phyloP scores from a whole-genome alignment of 2,797 vertebrate species.

The Acipenser transmontanus region DNA sequence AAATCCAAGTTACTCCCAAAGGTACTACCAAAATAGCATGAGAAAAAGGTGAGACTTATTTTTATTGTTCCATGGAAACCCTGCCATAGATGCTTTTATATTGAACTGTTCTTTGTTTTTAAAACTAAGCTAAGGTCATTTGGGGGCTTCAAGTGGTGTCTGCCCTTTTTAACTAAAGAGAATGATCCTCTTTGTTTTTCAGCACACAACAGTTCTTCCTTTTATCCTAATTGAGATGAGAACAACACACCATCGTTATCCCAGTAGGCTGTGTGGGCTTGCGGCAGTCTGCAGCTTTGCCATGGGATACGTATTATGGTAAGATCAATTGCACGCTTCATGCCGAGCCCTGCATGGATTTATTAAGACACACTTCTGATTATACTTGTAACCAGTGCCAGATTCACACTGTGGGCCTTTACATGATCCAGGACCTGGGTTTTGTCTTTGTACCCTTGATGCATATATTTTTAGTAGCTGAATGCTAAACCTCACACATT shows the following conservation, averaged over 20 bases:
- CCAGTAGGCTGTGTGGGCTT: conserved; percentile 80
- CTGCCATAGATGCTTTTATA: no score
- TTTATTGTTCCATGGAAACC: no score
- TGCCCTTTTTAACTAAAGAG: not conserved
- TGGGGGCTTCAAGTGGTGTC: no score
- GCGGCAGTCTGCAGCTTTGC: conserved; percentile 78
- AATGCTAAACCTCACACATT: conserved; percentile 63
- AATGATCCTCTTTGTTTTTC: conserved; percentile 36
- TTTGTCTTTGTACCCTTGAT: conserved; percentile 62
- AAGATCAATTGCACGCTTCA: conserved; percentile 28
- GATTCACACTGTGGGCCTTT: conserved; percentile 46
- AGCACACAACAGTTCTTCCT: conserved; percentile 95
- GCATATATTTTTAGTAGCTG: conserved; percentile 62
- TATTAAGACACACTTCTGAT: conserved; percentile 55
- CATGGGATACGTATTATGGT: conserved; percentile 90
- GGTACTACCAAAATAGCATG: no score
- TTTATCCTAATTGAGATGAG: conserved; percentile 98
- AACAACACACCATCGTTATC: conserved; percentile 87
- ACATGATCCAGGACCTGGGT: conserved; percentile 57
- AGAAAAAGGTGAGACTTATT: no score
- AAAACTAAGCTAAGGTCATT: no score
- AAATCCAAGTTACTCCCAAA: no score
- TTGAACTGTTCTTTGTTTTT: no score
- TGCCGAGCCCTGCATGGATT: conserved; percentile 32
- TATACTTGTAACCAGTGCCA: conserved; percentile 54